phyloP scores from a whole-genome alignment of 2,797 vertebrate species.

The Hirundo rustica region DNA sequence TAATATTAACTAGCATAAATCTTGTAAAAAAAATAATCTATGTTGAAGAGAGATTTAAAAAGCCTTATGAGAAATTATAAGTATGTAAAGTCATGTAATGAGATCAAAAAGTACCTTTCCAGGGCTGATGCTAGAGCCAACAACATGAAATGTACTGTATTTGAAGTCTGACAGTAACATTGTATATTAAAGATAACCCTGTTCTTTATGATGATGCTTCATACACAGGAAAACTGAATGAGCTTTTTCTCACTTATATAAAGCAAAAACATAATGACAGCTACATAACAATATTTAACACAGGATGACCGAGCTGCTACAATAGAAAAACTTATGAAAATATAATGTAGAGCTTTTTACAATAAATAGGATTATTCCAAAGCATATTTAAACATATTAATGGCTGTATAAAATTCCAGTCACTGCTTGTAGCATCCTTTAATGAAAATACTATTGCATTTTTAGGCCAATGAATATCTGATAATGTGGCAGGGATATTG shows the following conservation, averaged over 20 bases:
- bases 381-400: not conserved
- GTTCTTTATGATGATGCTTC: not conserved
- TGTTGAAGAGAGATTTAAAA: not conserved
- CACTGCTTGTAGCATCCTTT: not conserved
- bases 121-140: not conserved
- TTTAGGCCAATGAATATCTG: not conserved
- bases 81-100: not conserved
- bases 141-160: not conserved
- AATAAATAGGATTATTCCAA: not conserved
- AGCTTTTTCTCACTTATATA: not conserved
- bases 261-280: constrained; percentile 45
- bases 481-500: not conserved
- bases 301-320: not conserved
- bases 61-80: not conserved
- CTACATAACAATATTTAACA: constrained; percentile 26
- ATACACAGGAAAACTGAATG: not conserved
- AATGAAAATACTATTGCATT: not conserved
- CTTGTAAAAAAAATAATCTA: not conserved
- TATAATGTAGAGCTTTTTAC: not conserved
- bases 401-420: not conserved
- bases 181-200: constrained; percentile 1
- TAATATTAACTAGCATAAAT: not conserved
- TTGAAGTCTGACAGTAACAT: not conserved
- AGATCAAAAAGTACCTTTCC: not conserved
- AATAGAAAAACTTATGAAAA: not conserved